These are phyloP conservation scores for Lissocephala sabroskyi DNA, from an alignment of 2,888 invertebrate genomes.

Conservation along the genomic window DNA sequence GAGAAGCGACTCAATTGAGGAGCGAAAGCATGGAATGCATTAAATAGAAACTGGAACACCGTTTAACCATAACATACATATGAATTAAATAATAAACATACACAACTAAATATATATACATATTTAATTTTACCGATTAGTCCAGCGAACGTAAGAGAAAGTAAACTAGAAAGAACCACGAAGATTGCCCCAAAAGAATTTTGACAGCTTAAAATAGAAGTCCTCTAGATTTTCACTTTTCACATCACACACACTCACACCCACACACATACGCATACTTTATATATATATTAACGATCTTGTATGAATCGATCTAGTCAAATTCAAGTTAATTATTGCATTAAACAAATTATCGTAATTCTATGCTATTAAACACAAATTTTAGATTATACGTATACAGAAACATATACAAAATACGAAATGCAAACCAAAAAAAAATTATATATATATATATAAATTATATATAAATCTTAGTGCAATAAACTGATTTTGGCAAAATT, in stretches of 20 bases:
- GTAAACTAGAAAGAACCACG: conserved; percentile 22
- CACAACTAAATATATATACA: conserved; percentile 25
- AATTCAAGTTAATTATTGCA: conserved; percentile 70
- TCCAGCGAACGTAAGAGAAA: too few species aligned
- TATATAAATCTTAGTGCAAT: conserved; percentile 40
- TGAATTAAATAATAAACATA: conserved; percentile 19
- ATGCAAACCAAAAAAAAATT: too few species aligned
- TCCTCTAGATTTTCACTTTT: conserved; percentile 57
- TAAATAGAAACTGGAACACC: conserved; percentile 21
- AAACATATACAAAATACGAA: conserved; percentile 4
- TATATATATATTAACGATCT: conserved; percentile 55
- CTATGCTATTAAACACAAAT: conserved; percentile 59
- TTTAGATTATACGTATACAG: conserved; percentile 53
- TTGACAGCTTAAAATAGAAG: conserved; percentile 45
- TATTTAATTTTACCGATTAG: conserved; percentile 47
- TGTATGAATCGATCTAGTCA: conserved; percentile 69
- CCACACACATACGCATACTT: conserved; percentile 21
- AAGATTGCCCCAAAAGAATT: conserved; percentile 18
- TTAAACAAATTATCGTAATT: conserved; percentile 57
- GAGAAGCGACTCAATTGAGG: conserved; percentile 13
- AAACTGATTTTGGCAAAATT: conserved; percentile 70
- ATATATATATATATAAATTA: conserved; percentile 28
- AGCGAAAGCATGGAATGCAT: conserved; percentile 20
- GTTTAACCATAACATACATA: conserved; percentile 18
- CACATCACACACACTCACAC: conserved; percentile 12